These are phyloP conservation scores for Mantis religiosa DNA, from an alignment of 2,888 invertebrate species.

Conservation along the genomic window DNA sequence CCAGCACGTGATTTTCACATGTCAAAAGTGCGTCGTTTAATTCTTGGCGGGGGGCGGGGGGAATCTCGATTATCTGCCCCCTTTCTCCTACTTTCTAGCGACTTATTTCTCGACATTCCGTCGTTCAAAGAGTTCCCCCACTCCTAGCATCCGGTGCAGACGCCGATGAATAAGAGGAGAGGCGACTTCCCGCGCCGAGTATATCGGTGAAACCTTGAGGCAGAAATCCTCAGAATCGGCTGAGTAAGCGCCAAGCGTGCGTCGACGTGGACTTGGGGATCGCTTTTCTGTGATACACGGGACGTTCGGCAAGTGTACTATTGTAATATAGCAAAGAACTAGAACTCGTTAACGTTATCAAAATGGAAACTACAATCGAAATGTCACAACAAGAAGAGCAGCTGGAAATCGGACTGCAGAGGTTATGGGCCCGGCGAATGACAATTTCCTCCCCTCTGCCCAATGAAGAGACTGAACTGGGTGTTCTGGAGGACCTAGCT, in stretches of 20 bases:
- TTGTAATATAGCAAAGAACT: not conserved
- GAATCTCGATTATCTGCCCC: not conserved
- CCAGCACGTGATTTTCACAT: not conserved
- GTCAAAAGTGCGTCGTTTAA: not conserved
- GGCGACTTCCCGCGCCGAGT: not conserved
- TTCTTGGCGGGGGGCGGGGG: not conserved
- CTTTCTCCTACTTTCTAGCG: not conserved
- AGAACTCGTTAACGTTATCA: not conserved
- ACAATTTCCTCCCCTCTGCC: constrained; percentile 14
- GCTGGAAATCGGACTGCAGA: constrained; percentile 42
- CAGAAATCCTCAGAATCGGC: not conserved
- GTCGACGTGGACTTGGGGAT: not conserved
- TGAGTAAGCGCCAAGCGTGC: not conserved
- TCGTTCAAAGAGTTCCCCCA: not conserved
- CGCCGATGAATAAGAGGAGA: not conserved
- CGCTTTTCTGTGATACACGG: not conserved
- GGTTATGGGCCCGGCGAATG: constrained; percentile 43
- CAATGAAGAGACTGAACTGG: constrained; percentile 23
- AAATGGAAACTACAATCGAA: constrained; percentile 15
- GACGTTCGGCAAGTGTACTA: not conserved
- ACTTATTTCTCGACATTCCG: not conserved
- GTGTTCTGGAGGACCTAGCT: constrained; percentile 25
- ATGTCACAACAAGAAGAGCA: constrained; percentile 40
- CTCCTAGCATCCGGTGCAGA: not conserved
- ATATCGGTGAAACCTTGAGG: not conserved